A percentile compares a stretch with the other conserved stretches of the same genome.
Conservation (phyloP, 1,140 invertebrate genomes). For the Lineus longissimus region DNA sequence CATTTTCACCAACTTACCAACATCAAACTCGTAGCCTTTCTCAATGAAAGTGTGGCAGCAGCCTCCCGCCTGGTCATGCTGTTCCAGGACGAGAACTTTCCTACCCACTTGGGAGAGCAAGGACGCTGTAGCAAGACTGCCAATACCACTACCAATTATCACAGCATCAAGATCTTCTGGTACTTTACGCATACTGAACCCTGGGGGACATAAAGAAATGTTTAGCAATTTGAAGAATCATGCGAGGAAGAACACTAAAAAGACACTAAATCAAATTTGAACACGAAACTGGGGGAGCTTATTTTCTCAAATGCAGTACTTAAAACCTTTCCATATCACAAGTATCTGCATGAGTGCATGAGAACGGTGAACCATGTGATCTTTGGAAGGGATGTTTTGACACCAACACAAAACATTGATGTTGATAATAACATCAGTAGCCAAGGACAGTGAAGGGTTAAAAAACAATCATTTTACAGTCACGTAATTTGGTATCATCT, state of each 20-base stretch:
- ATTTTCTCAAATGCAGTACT: constrained; percentile 13
- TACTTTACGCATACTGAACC: constrained; percentile 32
- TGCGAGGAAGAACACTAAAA: constrained; percentile 7
- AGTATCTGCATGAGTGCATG: constrained; percentile 1
- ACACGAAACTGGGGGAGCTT: constrained; percentile 7
- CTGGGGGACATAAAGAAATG: constrained; percentile 22
- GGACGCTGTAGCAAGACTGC: constrained; percentile 46
- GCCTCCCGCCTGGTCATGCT: constrained; percentile 52
- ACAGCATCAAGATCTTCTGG: constrained; percentile 51
- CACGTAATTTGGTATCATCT: too few species aligned
- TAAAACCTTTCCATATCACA: constrained; percentile 13
- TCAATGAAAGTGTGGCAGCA: constrained; percentile 48
- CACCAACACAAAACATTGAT: too few species aligned
- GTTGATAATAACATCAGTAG: too few species aligned
- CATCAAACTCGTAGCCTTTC: constrained; percentile 55
- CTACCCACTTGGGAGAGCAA: constrained; percentile 46
- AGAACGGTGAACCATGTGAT: not conserved
- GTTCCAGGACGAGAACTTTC: constrained; percentile 51
- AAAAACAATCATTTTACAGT: too few species aligned
- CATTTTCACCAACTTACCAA: constrained; percentile 41
- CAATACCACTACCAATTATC: constrained; percentile 52
- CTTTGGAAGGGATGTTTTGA: not conserved
- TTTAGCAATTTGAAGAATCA: constrained; percentile 11
- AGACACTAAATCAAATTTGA: constrained; percentile 11
- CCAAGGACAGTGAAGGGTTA: too few species aligned